These are phyloP conservation scores for Metellina segmentata DNA, from an alignment of 2,888 invertebrate species.

Conservation along the genomic window DNA sequence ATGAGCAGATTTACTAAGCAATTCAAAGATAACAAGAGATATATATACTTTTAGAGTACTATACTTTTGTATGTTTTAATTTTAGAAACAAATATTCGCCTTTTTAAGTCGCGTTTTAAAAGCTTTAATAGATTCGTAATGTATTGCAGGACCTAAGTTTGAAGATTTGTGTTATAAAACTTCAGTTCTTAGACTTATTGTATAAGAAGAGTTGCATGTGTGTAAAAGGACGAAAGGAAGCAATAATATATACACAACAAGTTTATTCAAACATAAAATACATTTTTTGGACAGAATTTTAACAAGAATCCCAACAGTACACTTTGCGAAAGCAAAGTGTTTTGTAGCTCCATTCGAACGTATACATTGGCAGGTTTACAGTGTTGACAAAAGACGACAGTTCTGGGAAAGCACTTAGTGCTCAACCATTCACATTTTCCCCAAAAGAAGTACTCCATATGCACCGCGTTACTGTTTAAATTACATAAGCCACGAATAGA, in stretches of 20 bases:
- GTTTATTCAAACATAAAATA: constrained; percentile 67
- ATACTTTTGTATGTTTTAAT: no score
- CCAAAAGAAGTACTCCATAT: constrained; percentile 31
- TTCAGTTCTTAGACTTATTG: no score
- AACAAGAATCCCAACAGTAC: constrained; percentile 58
- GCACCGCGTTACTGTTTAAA: constrained; percentile 36
- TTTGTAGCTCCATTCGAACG: background rate
- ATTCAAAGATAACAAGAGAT: no score
- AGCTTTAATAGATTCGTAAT: no score
- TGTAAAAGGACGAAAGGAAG: background rate
- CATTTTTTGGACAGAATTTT: constrained; percentile 56
- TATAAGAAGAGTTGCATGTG: no score
- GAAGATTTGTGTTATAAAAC: no score
- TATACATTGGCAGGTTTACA: constrained; percentile 50
- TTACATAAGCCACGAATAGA: constrained; percentile 59
- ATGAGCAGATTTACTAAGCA: no score
- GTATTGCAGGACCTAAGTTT: no score
- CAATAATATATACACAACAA: constrained; percentile 44
- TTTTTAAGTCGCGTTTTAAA: no score
- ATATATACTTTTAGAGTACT: no score
- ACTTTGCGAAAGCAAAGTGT: constrained; percentile 32
- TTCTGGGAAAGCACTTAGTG: background rate
- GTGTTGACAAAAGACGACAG: constrained; percentile 40
- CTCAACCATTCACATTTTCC: constrained; percentile 22
- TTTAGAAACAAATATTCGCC: no score